Base-by-base conservation (phyloP, 92 coral and sea anemone species). In the Phenganax stokvisi region DNA sequence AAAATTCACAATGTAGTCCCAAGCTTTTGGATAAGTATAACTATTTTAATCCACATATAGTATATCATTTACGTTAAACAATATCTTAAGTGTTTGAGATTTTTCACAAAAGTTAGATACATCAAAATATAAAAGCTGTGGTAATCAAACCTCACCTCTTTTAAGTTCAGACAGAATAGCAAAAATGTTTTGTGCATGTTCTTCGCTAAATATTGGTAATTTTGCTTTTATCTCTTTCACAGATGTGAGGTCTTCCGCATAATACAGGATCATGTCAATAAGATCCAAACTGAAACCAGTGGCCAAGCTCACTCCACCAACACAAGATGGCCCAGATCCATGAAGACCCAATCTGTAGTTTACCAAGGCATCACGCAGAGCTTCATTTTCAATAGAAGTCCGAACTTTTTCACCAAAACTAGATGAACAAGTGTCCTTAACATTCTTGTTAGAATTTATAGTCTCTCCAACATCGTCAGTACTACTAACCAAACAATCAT, bases 401-500 rank as follows among this genome's bases (percentile, higher is more conserved):
- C 2, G 47, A 37, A 37, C 5, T 37, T 37, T 37, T 37, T 37
- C 5, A 5, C 47, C 5, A 37, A 2, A 37, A 5, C 3, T 37
- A 2, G 47, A 37, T 37, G 47, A 37, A 37, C 5, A 5, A 1
- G 47, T 61, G 67, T 61, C 67, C 20, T 61, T 61, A 61, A 61
- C 67, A 61, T 61, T 61, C 6, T 28, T 61, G 5, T 61, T 28
- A 61, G 20, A 61, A 3, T 12, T 61, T 13, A 28, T 13, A 4
- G 67, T 61, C 27, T 61, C 11, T 61, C 13, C 67, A 12, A 13
- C 13, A 61, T 61, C 6, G 6, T 61, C 25, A 7, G 15, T 28
- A 61, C 67, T 61, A 61, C 13, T 61, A 61, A 61, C 67, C 67
- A 61, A 7, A 61, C 67, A 61, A 28, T 61, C 74, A 69, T 81